Conservation (phyloP, 2,797 vertebrate genomes). For the Huso huso region DNA sequence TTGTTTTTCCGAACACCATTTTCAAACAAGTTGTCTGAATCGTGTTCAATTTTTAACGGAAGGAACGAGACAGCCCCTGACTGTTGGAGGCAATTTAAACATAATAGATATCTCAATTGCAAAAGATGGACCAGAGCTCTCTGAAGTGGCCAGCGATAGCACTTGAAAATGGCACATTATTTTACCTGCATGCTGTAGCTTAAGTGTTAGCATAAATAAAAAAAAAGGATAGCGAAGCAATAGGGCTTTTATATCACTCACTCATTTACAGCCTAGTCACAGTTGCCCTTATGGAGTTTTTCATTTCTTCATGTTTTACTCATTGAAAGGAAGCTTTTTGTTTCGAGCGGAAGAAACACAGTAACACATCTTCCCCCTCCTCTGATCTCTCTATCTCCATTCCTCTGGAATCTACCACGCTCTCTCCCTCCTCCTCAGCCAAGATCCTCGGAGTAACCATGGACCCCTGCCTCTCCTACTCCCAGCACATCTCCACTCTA, state of each 20-base stretch:
- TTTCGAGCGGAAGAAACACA: no score
- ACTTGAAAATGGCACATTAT: conserved; percentile 9
- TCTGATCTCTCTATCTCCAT: no score
- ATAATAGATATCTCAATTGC: conserved; percentile 20
- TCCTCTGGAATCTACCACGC: no score
- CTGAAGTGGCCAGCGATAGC: conserved; percentile 9
- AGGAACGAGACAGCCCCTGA: background rate
- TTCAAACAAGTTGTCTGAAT: conserved; percentile 20
- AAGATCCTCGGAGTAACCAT: no score
- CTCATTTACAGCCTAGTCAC: background rate
- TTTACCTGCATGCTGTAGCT: background rate
- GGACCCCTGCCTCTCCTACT: no score
- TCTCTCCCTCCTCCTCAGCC: no score
- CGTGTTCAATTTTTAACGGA: conserved; percentile 17
- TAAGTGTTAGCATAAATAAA: background rate
- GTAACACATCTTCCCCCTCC: no score
- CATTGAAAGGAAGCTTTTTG: background rate
- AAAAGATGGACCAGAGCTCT: conserved; percentile 8
- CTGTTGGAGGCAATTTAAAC: conserved; percentile 20
- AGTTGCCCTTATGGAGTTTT: background rate
- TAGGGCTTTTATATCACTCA: conserved; percentile 1
- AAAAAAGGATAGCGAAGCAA: background rate
- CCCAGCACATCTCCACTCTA: no score
- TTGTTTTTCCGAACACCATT: conserved; percentile 19
- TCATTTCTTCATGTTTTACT: background rate